Evolutionary conservation across 2,888 invertebrate genomes (phyloP), one percentile per base, ranked within the genome.

Genomic region (Tinea pellionella): DNA sequence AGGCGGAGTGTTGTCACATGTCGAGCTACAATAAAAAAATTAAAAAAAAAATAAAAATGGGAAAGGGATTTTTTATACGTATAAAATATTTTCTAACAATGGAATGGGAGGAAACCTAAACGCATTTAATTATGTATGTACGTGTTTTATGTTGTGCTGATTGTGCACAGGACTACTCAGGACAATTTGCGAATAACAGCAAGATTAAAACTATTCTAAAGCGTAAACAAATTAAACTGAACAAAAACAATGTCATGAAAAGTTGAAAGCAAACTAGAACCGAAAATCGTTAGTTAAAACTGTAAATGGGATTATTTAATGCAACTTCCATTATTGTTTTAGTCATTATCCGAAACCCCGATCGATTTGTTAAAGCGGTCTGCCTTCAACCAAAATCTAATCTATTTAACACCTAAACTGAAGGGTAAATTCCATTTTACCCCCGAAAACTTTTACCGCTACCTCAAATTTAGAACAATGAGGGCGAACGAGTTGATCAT

Each of bases 261-360:
- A 37, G 37, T 37, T 37, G 3, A 37, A 37, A 37, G 9, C 37
- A 37, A 57, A 57, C 57, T 57, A 57, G 32, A 53, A 57, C 32
- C 18, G 29, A 29, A 61, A 59, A 60, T 59, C 64, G 62, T 62
- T 63, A 30, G 60, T 61, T 61, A 43, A 61, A 73, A 77, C 71
- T 78, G 75, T 77, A 73, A 76, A 78, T 73, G 71, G 75, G 72
- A 73, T 74, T 73, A 75, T 78, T 76, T 75, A 70, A 77, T 69
- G 68, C 67, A 66, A 68, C 68, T 77, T 76, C 73, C 73, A 77
- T 78, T 74, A 74, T 74, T 73, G 71, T 70, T 71, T 63, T 67
- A 73, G 74, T 72, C 72, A 72, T 76, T 77, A 75, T 67, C 66
- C 69, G 63, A 69, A 73, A 75, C 72, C 66, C 71, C 15, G 37